These are phyloP conservation scores for Cuculus canorus DNA, from an alignment of 2,797 vertebrate genomes.

Conservation along the genomic window DNA sequence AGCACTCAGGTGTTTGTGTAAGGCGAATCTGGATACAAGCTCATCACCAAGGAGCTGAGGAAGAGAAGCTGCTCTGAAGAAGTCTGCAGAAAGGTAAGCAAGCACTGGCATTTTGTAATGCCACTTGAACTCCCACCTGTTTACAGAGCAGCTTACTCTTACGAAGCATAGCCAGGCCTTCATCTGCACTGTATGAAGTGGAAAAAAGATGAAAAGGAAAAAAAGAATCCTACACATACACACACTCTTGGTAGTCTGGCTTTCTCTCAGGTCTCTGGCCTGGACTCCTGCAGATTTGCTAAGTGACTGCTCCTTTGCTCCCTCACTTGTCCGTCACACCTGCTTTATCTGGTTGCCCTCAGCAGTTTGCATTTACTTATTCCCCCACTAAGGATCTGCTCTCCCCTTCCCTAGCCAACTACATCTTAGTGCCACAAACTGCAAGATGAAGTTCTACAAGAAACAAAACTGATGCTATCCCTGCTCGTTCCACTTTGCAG, in stretches of 20 bases:
- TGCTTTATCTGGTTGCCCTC: background rate
- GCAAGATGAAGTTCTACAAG: background rate
- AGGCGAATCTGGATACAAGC: background rate
- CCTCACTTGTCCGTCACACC: background rate
- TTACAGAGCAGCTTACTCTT: background rate
- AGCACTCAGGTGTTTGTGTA: background rate
- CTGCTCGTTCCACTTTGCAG: background rate
- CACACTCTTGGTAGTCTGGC: background rate
- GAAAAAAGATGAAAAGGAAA: background rate
- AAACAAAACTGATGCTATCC: background rate
- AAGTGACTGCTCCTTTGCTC: background rate
- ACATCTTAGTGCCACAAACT: background rate
- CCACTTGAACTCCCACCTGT: background rate
- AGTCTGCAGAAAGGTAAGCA: background rate
- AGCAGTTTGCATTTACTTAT: background rate
- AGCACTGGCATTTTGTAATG: background rate
- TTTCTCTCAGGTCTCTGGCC: background rate
- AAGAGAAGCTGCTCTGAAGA: rapidly evolving
- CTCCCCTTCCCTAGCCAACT: background rate
- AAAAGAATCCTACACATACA: background rate
- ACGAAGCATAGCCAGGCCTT: background rate
- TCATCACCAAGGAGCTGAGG: background rate
- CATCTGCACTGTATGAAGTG: no score
- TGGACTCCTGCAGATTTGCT: background rate
- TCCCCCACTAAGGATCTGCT: background rate